Evolutionary conservation across 2,797 vertebrate species (phyloP).

Genomic region (Myotis myotis): DNA sequence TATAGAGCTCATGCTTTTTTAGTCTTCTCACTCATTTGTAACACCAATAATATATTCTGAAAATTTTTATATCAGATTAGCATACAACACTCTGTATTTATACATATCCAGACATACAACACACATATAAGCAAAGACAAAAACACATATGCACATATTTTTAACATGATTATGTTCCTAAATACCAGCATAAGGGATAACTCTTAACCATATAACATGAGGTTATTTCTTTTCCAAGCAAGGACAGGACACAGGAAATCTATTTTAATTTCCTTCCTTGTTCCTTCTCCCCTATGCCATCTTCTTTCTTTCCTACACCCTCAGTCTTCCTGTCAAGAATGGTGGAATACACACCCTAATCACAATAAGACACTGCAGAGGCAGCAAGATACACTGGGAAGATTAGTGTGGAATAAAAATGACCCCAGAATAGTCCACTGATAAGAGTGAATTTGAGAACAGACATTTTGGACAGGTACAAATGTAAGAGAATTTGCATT

Average conservation of each 20-base stretch:
- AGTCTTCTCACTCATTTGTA: not conserved
- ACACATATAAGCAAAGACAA: not conserved
- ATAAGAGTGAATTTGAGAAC: slow-evolving; percentile 43
- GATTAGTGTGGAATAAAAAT: not conserved
- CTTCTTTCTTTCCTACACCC: not conserved
- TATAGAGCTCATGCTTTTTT: not conserved
- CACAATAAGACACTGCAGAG: slow-evolving; percentile 8
- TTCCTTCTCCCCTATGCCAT: not conserved
- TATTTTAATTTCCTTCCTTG: not conserved
- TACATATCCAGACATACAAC: not conserved
- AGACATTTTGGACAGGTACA: slow-evolving; percentile 47
- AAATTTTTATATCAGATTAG: not conserved
- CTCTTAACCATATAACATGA: not conserved
- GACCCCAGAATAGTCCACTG: not conserved
- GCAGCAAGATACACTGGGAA: not conserved
- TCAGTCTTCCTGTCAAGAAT: slow-evolving; percentile 53
- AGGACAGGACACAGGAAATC: not conserved
- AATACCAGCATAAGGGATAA: not conserved
- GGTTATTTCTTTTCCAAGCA: not conserved
- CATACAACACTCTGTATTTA: not conserved
- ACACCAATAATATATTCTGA: not conserved
- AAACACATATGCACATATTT: not conserved
- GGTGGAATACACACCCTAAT: slow-evolving; percentile 32
- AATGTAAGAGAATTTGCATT: slow-evolving; percentile 49
- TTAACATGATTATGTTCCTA: not conserved